Evolutionary conservation across 2,888 invertebrate species (phyloP).

Genomic region (Erebia palarica): DNA sequence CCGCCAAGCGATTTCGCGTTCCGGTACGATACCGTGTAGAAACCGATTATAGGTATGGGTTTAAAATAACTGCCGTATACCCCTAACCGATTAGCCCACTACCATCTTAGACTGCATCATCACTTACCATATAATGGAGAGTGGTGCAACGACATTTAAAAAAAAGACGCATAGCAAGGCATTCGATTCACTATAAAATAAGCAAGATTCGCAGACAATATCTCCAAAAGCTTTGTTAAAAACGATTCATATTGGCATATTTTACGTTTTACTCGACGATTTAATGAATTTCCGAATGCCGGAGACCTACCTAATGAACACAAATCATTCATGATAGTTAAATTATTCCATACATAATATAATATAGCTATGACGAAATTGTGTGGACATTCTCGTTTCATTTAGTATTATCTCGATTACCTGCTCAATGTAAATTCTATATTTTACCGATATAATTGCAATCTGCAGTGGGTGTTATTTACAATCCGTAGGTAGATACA

Average conservation of each 20-base stretch:
- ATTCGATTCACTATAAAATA: too few relatives aligned
- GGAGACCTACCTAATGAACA: not conserved
- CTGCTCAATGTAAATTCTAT: not conserved
- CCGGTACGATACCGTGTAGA: too few relatives aligned
- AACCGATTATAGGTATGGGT: too few relatives aligned
- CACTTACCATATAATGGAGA: too few relatives aligned
- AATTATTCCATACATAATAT: slow-evolving; percentile 10
- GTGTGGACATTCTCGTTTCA: not conserved
- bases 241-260: not conserved
- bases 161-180: too few relatives aligned
- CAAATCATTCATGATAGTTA: slow-evolving; percentile 14
- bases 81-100: too few relatives aligned
- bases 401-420: not conserved
- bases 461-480: not conserved
- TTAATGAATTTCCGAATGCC: slow-evolving; percentile 11
- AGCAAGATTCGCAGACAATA: too few relatives aligned
- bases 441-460: not conserved
- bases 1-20: too few relatives aligned
- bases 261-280: slow-evolving; percentile 2
- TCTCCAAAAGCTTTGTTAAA: not conserved
- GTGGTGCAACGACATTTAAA: too few relatives aligned
- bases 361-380: not conserved
- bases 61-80: too few relatives aligned
- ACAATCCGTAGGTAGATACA: not conserved
- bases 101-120: too few relatives aligned